Evolutionary conservation across 2,113 vertebrate genomes (phyloP).

Genomic region (Silurus meridionalis): DNA sequence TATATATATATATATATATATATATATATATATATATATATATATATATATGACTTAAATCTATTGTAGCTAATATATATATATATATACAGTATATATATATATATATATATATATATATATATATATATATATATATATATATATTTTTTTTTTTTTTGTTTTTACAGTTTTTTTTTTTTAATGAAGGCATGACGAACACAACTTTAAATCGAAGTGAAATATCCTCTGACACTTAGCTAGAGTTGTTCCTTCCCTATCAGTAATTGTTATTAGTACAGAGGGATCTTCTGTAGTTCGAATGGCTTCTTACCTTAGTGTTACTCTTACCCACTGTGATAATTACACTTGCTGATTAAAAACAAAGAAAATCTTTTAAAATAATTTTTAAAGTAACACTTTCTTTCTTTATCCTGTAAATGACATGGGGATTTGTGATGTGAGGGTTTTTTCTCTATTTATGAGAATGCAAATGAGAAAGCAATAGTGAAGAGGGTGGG

Average conservation of each 20-base stretch:
- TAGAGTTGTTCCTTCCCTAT: background rate
- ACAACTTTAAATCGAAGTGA: background rate
- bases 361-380: background rate
- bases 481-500: background rate
- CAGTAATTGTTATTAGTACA: background rate
- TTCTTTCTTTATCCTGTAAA: slow-evolving; percentile 33
- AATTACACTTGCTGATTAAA: background rate
- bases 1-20: too few species aligned
- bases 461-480: slow-evolving; percentile 74
- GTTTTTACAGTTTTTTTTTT: too few species aligned
- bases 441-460: slow-evolving; percentile 63
- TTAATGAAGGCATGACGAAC: too few species aligned
- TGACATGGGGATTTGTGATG: slow-evolving; percentile 43
- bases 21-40: too few species aligned
- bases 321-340: background rate
- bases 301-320: background rate
- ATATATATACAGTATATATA: too few species aligned
- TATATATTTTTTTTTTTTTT: too few species aligned
- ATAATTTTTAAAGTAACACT: background rate
- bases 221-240: background rate
- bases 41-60: too few species aligned
- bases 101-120: too few species aligned
- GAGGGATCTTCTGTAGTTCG: background rate
- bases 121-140: too few species aligned
- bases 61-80: too few species aligned